A percentile compares a stretch with the other conserved stretches of the same genome.
Conservation (phyloP, 2,797 vertebrate genomes). For the Schizothorax lantsangensis region DNA sequence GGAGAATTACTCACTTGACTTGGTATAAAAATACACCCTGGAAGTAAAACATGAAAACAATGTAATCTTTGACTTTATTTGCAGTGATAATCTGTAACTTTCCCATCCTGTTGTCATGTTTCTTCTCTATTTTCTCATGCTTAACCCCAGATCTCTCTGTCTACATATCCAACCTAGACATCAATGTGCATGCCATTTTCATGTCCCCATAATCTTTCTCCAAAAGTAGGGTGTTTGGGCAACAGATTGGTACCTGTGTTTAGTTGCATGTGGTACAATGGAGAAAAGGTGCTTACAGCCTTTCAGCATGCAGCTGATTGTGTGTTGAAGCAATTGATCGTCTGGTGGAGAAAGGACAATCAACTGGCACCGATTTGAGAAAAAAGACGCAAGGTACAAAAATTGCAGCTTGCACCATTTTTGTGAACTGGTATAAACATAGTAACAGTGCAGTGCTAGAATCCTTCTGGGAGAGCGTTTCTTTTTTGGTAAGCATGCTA, state of each 20-base stretch:
- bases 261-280: background rate
- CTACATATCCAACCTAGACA: background rate
- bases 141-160: background rate
- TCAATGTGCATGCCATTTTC: background rate
- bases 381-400: background rate
- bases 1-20: slow-evolving; percentile 68
- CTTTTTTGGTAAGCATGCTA: background rate
- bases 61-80: background rate
- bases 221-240: background rate
- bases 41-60: background rate
- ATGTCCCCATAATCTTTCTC: background rate
- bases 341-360: slow-evolving; percentile 7
- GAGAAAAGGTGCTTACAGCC: background rate
- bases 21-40: background rate
- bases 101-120: background rate
- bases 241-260: slow-evolving; percentile 2
- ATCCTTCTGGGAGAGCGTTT: background rate
- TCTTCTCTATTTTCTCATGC: slow-evolving; percentile 21
- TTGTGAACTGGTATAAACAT: slow-evolving; percentile 5
- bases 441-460: background rate
- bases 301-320: slow-evolving; percentile 16
- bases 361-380: slow-evolving; percentile 12
- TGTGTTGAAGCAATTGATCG: background rate
- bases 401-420: slow-evolving; percentile 15
- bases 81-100: background rate